Percentiles rank a stretch among this genome's conserved stretches.
These are phyloP conservation scores for Gryon sp. DNA, from an alignment of 1,140 invertebrate species.

Conservation along the genomic window DNA sequence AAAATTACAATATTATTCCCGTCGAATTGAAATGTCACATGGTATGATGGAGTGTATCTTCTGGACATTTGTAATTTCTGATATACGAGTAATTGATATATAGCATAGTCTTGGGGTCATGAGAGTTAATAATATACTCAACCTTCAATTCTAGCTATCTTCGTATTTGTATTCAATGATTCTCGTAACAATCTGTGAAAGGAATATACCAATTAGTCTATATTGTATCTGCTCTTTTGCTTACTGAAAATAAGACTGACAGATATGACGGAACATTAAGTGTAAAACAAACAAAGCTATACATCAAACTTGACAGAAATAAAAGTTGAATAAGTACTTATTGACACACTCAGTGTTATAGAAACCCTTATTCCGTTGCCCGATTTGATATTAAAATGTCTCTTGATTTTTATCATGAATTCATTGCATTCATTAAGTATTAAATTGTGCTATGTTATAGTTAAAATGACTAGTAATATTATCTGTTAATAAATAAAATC, in stretches of 20 bases:
- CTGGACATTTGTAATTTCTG: conserved; percentile 24
- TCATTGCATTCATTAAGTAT: too few species aligned
- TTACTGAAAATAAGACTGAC: conserved; percentile 9
- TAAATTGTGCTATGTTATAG: too few species aligned
- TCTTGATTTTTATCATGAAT: conserved; percentile 15
- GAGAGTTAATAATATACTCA: conserved; percentile 38
- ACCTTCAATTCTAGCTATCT: conserved; percentile 32
- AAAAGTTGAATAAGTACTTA: conserved; percentile 7
- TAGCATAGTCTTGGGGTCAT: not conserved
- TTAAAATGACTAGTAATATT: too few species aligned
- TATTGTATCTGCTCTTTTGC: not conserved
- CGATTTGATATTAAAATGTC: too few species aligned
- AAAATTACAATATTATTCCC: too few species aligned
- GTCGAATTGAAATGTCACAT: not conserved
- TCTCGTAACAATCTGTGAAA: conserved; percentile 5
- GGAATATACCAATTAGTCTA: conserved; percentile 14
- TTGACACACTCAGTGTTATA: not conserved
- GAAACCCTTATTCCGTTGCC: not conserved
- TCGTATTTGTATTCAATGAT: conserved; percentile 29
- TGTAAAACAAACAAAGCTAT: conserved; percentile 9
- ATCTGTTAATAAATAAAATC: too few species aligned
- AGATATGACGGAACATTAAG: not conserved
- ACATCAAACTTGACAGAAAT: not conserved
- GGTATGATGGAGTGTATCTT: not conserved
- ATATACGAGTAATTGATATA: conserved; percentile 38